Evolutionary conservation across 2,113 vertebrate genomes (phyloP).

Genomic region (Euleptes europaea): DNA sequence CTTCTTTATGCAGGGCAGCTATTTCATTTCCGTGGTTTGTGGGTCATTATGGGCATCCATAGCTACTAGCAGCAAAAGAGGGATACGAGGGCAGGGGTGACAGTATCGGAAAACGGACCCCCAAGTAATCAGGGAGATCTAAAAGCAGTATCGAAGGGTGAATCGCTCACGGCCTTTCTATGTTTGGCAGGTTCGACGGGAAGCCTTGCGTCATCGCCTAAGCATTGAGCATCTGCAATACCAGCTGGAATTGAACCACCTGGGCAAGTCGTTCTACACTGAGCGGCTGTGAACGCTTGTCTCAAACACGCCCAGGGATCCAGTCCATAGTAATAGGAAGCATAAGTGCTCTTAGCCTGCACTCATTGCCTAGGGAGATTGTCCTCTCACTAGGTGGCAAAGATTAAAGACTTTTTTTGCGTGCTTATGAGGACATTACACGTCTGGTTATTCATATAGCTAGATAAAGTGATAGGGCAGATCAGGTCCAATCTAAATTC

Average conservation of each 20-base stretch:
- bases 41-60: neutral
- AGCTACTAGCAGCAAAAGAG: neutral
- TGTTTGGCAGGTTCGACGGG: slow-evolving; percentile 27
- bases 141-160: neutral
- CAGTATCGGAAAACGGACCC: neutral
- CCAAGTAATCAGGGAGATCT: neutral
- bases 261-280: slow-evolving; percentile 30
- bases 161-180: neutral
- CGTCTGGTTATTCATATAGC: neutral
- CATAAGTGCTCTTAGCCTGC: neutral
- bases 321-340: neutral
- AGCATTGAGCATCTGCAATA: slow-evolving; percentile 23
- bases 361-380: neutral
- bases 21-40: neutral
- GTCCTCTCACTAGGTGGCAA: neutral
- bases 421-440: neutral
- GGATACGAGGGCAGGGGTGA: neutral
- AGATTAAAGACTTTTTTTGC: neutral
- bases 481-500: too few species aligned
- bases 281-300: slow-evolving; percentile 22
- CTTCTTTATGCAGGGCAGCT: neutral
- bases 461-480: too few species aligned
- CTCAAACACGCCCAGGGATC: neutral
- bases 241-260: slow-evolving; percentile 24
- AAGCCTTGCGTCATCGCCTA: slow-evolving; percentile 26